Percentiles rank a stretch among this genome's conserved stretches.
Evolutionary conservation across 2,113 vertebrate genomes (phyloP).

Genomic region (Peromyscus californicus): DNA sequence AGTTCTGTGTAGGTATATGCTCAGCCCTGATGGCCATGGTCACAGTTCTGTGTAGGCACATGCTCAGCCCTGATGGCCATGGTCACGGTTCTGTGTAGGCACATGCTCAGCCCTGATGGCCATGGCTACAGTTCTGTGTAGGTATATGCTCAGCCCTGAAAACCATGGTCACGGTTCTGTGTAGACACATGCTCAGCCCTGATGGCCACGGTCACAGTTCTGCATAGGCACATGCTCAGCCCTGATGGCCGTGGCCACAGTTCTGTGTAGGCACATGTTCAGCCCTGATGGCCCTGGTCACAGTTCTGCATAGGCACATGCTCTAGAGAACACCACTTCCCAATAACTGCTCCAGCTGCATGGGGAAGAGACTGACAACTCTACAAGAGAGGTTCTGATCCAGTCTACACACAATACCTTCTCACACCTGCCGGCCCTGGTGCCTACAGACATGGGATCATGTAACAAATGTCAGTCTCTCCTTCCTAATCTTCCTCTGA

Average conservation of each 20-base stretch:
- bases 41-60: too few relatives aligned
- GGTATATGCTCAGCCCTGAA: too few relatives aligned
- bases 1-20: too few relatives aligned
- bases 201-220: not conserved
- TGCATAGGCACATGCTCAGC: too few relatives aligned
- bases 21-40: not conserved
- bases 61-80: not conserved
- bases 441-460: not conserved
- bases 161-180: not conserved
- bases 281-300: too few relatives aligned
- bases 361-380: not conserved
- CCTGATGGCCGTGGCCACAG: not conserved
- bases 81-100: not conserved
- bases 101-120: too few relatives aligned
- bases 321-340: not conserved
- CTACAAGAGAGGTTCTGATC: not conserved
- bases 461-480: not conserved
- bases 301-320: not conserved
- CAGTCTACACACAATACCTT: rapidly evolving
- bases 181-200: too few relatives aligned
- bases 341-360: not conserved
- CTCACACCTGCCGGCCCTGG: too few relatives aligned
- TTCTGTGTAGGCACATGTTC: too few relatives aligned
- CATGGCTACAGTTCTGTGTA: not conserved
- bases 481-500: not conserved